Percentiles rank a stretch among this genome's conserved stretches.
phyloP scores from a whole-genome alignment of 2,797 vertebrate species.

The Sardinella longiceps region DNA sequence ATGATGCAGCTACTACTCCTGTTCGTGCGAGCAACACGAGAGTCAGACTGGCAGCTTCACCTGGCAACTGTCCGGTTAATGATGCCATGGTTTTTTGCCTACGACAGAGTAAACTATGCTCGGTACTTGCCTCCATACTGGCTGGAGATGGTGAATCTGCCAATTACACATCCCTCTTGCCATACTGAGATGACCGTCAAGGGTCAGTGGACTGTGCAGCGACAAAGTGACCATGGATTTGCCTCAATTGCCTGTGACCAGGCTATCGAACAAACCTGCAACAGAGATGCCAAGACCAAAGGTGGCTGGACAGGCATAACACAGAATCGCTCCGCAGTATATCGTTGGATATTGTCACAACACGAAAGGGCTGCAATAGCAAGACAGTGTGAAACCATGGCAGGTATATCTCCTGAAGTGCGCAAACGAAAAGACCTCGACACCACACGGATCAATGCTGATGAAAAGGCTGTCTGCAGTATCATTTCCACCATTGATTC shows the following conservation, averaged over 20 bases:
- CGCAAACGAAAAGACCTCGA: constrained; percentile 44
- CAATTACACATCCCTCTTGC: constrained; percentile 46
- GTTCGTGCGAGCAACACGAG: constrained; percentile 51
- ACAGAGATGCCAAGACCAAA: too few relatives aligned
- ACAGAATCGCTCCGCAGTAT: constrained; percentile 43
- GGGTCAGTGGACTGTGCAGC: constrained; percentile 51
- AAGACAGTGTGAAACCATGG: constrained; percentile 46
- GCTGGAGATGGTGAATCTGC: constrained; percentile 53
- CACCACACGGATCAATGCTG: constrained; percentile 36
- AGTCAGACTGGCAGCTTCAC: constrained; percentile 45
- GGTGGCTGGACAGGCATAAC: constrained; percentile 17
- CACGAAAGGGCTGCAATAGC: constrained; percentile 49
- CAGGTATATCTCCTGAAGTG: constrained; percentile 42
- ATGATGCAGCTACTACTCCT: constrained; percentile 47
- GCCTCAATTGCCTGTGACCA: too few relatives aligned
- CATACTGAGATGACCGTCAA: constrained; percentile 38
- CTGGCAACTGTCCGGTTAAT: constrained; percentile 39
- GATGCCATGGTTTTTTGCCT: constrained; percentile 51
- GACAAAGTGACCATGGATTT: constrained; percentile 38
- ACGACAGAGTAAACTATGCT: constrained; percentile 46
- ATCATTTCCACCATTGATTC: constrained; percentile 47
- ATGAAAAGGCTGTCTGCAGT: constrained; percentile 50
- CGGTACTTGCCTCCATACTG: constrained; percentile 30
- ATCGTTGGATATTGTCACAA: constrained; percentile 49
- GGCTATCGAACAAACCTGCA: too few relatives aligned